Evolutionary conservation across 1,140 invertebrate genomes (phyloP).

Genomic region (Whitmania pigra): DNA sequence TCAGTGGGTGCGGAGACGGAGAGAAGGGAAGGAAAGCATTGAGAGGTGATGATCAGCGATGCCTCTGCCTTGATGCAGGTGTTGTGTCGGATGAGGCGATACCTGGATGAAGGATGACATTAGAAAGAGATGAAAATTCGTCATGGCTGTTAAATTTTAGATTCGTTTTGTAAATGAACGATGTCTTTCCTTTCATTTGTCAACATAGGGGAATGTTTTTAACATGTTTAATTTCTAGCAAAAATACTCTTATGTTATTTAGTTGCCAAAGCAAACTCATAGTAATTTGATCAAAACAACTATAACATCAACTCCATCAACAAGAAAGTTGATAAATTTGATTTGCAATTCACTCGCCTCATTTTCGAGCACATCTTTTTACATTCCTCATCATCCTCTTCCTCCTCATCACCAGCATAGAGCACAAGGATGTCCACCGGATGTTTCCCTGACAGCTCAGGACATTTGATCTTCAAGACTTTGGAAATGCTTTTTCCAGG

Average conservation of each 20-base stretch:
- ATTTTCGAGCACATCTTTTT: conserved; percentile 5
- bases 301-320: background rate
- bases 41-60: background rate
- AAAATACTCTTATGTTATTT: no score
- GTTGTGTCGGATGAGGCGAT: background rate
- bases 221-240: no score
- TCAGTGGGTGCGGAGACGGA: background rate
- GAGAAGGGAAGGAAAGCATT: background rate
- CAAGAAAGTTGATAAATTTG: no score
- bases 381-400: conserved; percentile 36
- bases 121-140: no score
- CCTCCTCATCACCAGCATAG: conserved; percentile 50
- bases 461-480: conserved; percentile 56
- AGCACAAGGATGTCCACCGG: conserved; percentile 58
- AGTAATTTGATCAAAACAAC: no score
- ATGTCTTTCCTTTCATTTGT: no score
- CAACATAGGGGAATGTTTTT: no score
- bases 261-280: no score
- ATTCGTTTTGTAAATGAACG: no score
- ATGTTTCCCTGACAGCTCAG: conserved; percentile 51
- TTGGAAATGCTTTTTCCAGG: conserved; percentile 49
- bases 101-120: background rate
- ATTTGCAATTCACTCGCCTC: no score
- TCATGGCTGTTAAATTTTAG: no score
- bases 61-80: background rate